Conservation (phyloP, 2,797 vertebrate genomes). For the Mormyrus hasselquistii region DNA sequence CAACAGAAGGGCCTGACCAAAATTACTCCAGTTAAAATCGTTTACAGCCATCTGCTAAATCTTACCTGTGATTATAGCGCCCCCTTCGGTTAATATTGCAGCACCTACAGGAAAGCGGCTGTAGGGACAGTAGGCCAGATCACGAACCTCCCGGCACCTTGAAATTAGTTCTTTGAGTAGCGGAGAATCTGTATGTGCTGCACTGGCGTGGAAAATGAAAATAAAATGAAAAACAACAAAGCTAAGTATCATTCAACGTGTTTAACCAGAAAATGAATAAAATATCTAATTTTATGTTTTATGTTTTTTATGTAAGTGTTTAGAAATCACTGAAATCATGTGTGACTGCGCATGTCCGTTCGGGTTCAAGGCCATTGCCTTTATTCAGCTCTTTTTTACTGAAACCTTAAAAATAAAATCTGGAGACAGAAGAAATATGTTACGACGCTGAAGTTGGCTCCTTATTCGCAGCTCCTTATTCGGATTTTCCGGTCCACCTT, state of each 20-base stretch:
- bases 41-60: background rate
- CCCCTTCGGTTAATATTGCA: slow-evolving; percentile 59
- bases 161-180: slow-evolving; percentile 55
- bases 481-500: no score
- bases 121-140: slow-evolving; percentile 64
- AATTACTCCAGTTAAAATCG: background rate
- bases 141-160: slow-evolving; percentile 58
- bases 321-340: background rate
- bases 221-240: background rate
- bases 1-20: background rate
- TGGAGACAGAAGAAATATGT: background rate
- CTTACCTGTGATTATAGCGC: slow-evolving; percentile 63
- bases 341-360: background rate
- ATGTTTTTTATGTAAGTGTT: no score
- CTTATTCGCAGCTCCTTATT: no score
- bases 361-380: background rate
- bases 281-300: background rate
- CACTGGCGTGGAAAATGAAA: background rate
- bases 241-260: background rate
- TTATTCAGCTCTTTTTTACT: background rate
- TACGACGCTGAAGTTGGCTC: no score
- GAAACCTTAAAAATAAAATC: background rate
- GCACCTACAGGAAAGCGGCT: slow-evolving; percentile 64
- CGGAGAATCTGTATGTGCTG: slow-evolving; percentile 29
- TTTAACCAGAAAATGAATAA: background rate